Evolutionary conservation across 1,140 invertebrate genomes (phyloP).

Genomic region (Apolygus lucorum): DNA sequence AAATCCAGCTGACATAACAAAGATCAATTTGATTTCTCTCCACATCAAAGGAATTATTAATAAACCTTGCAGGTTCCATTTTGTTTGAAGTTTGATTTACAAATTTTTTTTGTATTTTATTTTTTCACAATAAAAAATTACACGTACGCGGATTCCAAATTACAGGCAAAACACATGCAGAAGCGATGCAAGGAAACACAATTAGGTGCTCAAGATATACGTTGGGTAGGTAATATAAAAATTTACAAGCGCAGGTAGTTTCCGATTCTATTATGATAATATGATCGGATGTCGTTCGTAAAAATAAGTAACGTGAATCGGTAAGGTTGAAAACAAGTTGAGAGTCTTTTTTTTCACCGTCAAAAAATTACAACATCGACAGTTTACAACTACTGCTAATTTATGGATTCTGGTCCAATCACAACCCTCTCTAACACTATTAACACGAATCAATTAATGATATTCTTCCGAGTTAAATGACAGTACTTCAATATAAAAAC

Average conservation of each 20-base stretch:
- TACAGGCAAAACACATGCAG: not conserved
- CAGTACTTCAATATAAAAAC: constrained; percentile 1
- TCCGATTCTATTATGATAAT: no score
- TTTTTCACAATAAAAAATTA: no score
- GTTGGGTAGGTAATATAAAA: not conserved
- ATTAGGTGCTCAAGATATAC: not conserved
- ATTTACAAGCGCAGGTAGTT: no score
- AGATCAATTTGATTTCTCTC: no score
- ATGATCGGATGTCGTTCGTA: no score
- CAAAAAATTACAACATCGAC: not conserved
- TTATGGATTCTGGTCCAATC: constrained; percentile 20
- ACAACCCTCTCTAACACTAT: constrained; percentile 10
- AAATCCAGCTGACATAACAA: no score
- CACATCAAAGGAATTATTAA: no score
- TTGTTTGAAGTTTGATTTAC: no score
- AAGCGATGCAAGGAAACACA: constrained; percentile 14
- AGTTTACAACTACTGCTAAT: not conserved
- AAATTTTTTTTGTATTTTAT: no score
- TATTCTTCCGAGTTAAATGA: not conserved
- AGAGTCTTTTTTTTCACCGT: not conserved
- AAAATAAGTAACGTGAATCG: no score
- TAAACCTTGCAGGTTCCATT: no score
- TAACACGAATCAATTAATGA: not conserved
- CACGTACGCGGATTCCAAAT: no score
- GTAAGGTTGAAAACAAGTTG: constrained; percentile 7